Percentiles rank a stretch among this genome's conserved stretches.
Evolutionary conservation across 2,113 vertebrate genomes (phyloP).

Genomic region (Protobothrops mucrosquamatus): DNA sequence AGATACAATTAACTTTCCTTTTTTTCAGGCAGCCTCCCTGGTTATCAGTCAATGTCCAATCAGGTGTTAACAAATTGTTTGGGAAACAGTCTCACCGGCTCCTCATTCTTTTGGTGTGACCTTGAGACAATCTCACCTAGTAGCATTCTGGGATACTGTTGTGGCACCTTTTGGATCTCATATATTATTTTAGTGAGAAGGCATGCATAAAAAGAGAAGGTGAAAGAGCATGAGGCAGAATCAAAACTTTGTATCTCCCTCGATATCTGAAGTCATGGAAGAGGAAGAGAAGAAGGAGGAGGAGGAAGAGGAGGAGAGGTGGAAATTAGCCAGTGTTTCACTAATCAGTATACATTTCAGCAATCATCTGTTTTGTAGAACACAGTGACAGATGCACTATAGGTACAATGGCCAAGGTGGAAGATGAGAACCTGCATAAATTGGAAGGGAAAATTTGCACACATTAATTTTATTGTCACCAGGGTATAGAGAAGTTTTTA

Average conservation of each 20-base stretch:
- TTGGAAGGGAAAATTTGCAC: slow-evolving; percentile 54
- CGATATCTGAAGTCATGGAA: not conserved
- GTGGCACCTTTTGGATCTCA: not conserved
- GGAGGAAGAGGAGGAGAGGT: no score
- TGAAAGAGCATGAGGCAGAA: not conserved
- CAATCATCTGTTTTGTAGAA: not conserved
- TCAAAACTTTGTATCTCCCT: not conserved
- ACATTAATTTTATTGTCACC: slow-evolving; percentile 58
- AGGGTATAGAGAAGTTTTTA: slow-evolving; percentile 62
- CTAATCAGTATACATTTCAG: not conserved
- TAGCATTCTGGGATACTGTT: not conserved
- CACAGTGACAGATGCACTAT: slow-evolving; percentile 13
- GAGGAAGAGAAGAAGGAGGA: not conserved
- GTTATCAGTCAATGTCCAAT: not conserved
- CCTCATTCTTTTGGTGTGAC: not conserved
- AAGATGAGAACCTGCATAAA: slow-evolving; percentile 30
- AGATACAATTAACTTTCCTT: not conserved
- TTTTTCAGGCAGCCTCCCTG: not conserved
- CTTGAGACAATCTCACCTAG: not conserved
- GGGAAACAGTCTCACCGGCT: not conserved
- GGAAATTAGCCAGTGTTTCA: not conserved
- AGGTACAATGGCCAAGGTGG: not conserved
- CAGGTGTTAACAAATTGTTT: not conserved
- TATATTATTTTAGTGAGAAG: not conserved
- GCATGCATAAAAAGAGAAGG: not conserved